Base-by-base conservation (phyloP, 2,888 invertebrate species). In the Drosophila melanosoma region DNA sequence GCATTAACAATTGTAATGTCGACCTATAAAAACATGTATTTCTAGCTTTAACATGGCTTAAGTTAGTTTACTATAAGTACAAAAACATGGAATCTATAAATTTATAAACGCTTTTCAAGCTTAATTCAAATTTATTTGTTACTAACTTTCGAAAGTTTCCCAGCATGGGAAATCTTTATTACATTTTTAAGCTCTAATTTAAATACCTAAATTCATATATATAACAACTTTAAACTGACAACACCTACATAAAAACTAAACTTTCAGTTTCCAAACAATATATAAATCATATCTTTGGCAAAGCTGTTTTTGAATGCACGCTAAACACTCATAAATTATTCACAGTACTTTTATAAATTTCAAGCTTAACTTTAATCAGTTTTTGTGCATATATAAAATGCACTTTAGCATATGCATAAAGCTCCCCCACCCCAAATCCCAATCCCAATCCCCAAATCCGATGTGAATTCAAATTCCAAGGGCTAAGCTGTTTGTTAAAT, bases 331-430 rank as follows among this genome's bases (percentile, higher is more conserved):
- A 83, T 83, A 87, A 84, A 82, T 87, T 84, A 84, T 67, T 60
- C 75, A 74, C 65, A 64, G 48, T 52, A 42, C 51, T 45, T 12
- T 33, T 33, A 23, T 65, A 82, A 87, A 87, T 84, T 85, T 59
- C 8, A 36, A 61, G 82, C 78, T 83, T 53, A 83, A 63, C 71
- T 81, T 74, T 87, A 84, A 84, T 87, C 87, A 87, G 82, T 78
- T 86, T 79, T 52, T 54, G 36, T 80, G 68, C 79, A 83, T 83
- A 79, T 76, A 76, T 76, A 73, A 70, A 74, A 81, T 81, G 87
- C 82, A 78, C 67, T 79, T 66, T 60, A 69, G 59, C 63, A 68
- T 68, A 68, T 69, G 68, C 61, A 73, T 45, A 64, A 63, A 58
- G 29, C 29, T n/a, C 12, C 20, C 29, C 5, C 45, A 26, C n/a